These are phyloP conservation scores for Scylla paramamosain DNA, from an alignment of 1,140 invertebrate species.

Conservation along the genomic window DNA sequence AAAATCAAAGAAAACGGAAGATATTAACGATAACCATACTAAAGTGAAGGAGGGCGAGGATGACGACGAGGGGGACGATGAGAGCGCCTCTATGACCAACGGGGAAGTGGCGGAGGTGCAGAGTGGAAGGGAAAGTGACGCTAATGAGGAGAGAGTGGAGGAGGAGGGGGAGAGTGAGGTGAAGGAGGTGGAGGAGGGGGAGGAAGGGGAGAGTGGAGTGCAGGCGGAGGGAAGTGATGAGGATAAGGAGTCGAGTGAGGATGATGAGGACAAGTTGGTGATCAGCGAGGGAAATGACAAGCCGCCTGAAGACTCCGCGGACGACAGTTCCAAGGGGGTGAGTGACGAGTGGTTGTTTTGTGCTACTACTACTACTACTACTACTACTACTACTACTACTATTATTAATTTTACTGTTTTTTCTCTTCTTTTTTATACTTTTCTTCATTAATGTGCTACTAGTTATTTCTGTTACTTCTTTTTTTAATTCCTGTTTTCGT, in stretches of 20 bases:
- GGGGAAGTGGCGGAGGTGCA: not conserved
- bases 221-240: slow-evolving; percentile 54
- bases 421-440: not conserved
- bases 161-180: not conserved
- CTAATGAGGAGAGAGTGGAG: not conserved
- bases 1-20: slow-evolving; percentile 65
- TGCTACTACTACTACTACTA: not conserved
- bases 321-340: slow-evolving; percentile 65
- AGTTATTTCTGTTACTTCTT: not conserved
- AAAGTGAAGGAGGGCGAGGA: not conserved
- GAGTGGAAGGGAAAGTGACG: slow-evolving; percentile 2
- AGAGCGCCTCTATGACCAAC: not conserved
- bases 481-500: not conserved
- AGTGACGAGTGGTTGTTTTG: not conserved
- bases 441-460: not conserved
- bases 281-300: slow-evolving; percentile 68
- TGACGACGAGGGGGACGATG: too few species aligned
- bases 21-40: slow-evolving; percentile 72
- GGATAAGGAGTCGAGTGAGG: slow-evolving; percentile 65
- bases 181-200: slow-evolving; percentile 23
- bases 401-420: not conserved
- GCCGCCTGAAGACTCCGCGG: slow-evolving; percentile 47
- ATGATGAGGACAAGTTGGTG: slow-evolving; percentile 70
- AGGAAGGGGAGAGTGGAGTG: not conserved
- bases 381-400: not conserved